Evolutionary conservation across 2,797 vertebrate species (phyloP).

Genomic region (Agapornis canus): DNA sequence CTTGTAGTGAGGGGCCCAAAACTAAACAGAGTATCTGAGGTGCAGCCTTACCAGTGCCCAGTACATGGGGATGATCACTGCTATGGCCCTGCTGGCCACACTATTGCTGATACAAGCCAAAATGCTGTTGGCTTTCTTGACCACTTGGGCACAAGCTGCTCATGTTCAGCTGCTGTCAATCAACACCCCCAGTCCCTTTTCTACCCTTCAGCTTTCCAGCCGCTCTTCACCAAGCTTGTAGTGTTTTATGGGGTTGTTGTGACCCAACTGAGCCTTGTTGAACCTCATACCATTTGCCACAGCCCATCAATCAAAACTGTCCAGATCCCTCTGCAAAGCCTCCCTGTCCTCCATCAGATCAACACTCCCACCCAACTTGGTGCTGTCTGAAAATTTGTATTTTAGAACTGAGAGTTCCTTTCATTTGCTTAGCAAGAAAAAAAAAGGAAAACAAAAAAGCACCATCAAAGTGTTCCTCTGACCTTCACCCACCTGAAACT

Average conservation of each 20-base stretch:
- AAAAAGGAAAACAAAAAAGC: background rate
- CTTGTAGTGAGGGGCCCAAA: background rate
- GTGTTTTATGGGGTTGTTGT: rapidly evolving
- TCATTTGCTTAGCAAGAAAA: background rate
- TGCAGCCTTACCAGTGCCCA: rapidly evolving
- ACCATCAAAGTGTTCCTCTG: background rate
- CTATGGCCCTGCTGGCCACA: background rate
- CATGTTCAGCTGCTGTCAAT: rapidly evolving
- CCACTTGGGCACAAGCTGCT: background rate
- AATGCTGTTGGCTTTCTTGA: background rate
- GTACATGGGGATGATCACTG: rapidly evolving
- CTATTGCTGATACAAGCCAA: background rate
- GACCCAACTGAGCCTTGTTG: rapidly evolving
- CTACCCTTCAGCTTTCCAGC: background rate
- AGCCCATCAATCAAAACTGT: rapidly evolving
- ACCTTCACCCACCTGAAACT: background rate
- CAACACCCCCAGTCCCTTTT: background rate
- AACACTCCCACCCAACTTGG: rapidly evolving
- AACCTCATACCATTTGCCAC: rapidly evolving
- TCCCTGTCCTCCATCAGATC: background rate
- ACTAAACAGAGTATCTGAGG: rapidly evolving
- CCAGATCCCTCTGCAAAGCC: background rate
- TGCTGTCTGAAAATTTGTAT: rapidly evolving
- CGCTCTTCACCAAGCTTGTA: background rate
- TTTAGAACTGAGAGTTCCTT: background rate